phyloP scores from a whole-genome alignment of 2,888 invertebrate genomes.

The Melitaea athalia region DNA sequence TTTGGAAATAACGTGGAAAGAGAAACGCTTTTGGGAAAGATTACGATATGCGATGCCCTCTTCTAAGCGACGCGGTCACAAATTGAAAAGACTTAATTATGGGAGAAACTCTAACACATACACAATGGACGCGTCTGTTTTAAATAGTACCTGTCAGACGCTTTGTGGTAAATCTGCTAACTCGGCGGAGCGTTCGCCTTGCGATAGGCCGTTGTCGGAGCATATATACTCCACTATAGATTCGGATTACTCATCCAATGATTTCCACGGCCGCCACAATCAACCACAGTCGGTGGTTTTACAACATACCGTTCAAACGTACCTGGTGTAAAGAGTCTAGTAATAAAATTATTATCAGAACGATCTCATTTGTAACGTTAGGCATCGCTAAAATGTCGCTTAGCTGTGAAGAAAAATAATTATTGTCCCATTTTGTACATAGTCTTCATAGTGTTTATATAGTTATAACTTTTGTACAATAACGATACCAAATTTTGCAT shows the following conservation, averaged over 20 bases:
- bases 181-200: conserved; percentile 82
- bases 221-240: conserved; percentile 96
- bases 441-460: conserved; percentile 59
- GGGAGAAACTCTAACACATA: conserved; percentile 93
- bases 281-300: conserved; percentile 75
- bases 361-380: conserved; percentile 72
- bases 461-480: conserved; percentile 79
- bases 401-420: conserved; percentile 56
- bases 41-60: conserved; percentile 94
- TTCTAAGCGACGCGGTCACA: conserved; percentile 84
- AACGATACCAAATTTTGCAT: conserved; percentile 80
- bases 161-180: conserved; percentile 80
- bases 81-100: conserved; percentile 84
- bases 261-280: conserved; percentile 68
- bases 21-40: conserved; percentile 97
- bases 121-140: conserved; percentile 87
- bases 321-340: conserved; percentile 68
- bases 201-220: conserved; percentile 90
- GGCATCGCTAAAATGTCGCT: conserved; percentile 61
- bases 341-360: conserved; percentile 48
- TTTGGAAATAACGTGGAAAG: conserved; percentile 93
- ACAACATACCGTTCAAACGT: conserved; percentile 79
- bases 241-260: conserved; percentile 90
- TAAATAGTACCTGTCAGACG: conserved; percentile 84
- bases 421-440: conserved; percentile 68